Evolutionary conservation across 2,888 invertebrate genomes (phyloP).

Genomic region (Drosophila nr. fundita): DNA sequence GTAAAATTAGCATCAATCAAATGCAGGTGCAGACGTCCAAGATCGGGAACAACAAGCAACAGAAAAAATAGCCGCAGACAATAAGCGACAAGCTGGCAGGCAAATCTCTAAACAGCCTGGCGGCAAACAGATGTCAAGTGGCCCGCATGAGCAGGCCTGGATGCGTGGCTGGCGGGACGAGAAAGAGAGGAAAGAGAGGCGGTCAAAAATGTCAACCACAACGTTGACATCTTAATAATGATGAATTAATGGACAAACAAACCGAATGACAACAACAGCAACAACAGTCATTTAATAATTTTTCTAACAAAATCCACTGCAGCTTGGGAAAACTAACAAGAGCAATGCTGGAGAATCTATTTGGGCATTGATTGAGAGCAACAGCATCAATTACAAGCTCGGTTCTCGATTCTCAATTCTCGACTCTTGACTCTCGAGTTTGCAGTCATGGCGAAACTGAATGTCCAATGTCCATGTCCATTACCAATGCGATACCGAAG

Average conservation of each 20-base stretch:
- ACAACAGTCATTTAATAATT: conserved; percentile 68
- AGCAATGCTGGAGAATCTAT: conserved; percentile 48
- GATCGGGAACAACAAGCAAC: conserved; percentile 21
- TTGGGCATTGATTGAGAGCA: conserved; percentile 76
- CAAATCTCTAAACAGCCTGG: conserved; percentile 52
- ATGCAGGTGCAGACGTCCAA: conserved; percentile 69
- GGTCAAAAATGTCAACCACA: conserved; percentile 80
- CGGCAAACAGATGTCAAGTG: conserved; percentile 77
- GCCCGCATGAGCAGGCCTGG: conserved; percentile 66
- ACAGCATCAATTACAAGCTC: conserved; percentile 69
- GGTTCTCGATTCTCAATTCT: neutral
- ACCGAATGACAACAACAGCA: conserved; percentile 56
- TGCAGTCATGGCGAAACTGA: neutral
- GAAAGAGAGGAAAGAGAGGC: conserved; percentile 5
- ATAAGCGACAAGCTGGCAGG: conserved; percentile 38
- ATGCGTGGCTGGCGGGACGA: conserved; percentile 8
- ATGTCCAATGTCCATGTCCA: conserved; percentile 15
- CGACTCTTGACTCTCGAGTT: neutral
- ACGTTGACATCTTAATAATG: conserved; percentile 83
- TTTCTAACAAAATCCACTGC: conserved; percentile 61
- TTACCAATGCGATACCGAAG: conserved; percentile 22
- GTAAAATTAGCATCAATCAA: conserved; percentile 78
- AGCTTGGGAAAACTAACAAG: conserved; percentile 57
- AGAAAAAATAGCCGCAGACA: conserved; percentile 10
- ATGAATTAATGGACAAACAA: conserved; percentile 83